Conservation (phyloP, 2,113 vertebrate species). For the Hucho hucho region DNA sequence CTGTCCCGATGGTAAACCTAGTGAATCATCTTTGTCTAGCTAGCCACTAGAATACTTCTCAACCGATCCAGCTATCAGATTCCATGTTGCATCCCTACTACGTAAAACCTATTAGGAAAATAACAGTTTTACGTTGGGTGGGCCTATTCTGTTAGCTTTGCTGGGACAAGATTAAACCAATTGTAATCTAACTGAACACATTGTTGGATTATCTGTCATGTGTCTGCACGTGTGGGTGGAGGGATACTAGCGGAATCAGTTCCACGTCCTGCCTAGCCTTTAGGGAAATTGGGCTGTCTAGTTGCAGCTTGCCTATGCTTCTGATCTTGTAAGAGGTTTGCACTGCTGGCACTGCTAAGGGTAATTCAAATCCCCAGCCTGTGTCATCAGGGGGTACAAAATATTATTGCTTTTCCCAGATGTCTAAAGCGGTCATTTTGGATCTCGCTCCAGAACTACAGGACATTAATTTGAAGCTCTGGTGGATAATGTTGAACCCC, state of each 20-base stretch:
- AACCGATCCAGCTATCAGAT: not conserved
- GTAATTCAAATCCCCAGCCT: conserved; percentile 35
- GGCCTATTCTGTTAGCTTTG: conserved; percentile 10
- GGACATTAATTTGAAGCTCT: not conserved
- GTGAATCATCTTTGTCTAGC: not conserved
- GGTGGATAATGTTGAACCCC: not conserved
- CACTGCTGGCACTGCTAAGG: conserved; percentile 15
- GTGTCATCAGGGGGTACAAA: conserved; percentile 1
- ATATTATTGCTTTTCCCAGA: conserved; percentile 6
- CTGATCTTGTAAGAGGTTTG: conserved; percentile 36
- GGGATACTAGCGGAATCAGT: conserved; percentile 9
- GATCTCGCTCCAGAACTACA: not conserved
- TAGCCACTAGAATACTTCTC: not conserved
- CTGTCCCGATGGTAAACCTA: too few species aligned
- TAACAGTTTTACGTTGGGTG: conserved; percentile 30
- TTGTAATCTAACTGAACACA: conserved; percentile 15
- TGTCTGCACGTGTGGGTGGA: not conserved
- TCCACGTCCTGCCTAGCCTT: conserved; percentile 22
- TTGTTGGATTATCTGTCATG: conserved; percentile 38
- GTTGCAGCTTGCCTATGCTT: conserved; percentile 37
- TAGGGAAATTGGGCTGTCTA: not conserved
- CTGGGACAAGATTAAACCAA: conserved; percentile 34
- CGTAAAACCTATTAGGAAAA: conserved; percentile 8
- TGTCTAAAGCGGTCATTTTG: not conserved
- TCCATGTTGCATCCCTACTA: not conserved